These are phyloP conservation scores for Copidosoma aretas DNA, from an alignment of 2,888 invertebrate genomes.

Conservation along the genomic window DNA sequence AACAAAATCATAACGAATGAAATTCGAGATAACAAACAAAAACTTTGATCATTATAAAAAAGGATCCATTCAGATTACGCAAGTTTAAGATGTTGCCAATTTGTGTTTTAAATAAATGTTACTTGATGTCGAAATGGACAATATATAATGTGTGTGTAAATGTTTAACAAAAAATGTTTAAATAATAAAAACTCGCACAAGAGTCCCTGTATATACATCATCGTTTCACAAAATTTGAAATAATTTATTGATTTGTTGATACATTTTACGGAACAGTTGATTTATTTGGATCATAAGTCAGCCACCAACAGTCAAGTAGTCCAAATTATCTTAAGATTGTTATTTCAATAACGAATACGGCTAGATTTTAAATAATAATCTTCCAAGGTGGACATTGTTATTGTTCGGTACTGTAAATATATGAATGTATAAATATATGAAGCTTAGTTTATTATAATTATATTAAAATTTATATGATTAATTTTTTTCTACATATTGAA, in stretches of 20 bases:
- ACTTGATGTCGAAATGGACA: constrained; percentile 37
- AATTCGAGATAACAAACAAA: background rate
- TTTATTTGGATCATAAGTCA: constrained; percentile 5
- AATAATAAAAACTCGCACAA: constrained; percentile 29
- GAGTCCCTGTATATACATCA: constrained; percentile 34
- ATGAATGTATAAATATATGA: background rate
- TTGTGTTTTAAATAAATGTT: constrained; percentile 41
- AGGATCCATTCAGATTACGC: constrained; percentile 19
- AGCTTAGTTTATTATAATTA: no score
- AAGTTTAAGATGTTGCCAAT: constrained; percentile 35
- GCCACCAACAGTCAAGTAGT: background rate
- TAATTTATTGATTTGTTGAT: constrained; percentile 25
- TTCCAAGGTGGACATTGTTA: background rate
- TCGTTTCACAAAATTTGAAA: constrained; percentile 26
- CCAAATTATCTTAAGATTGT: constrained; percentile 10
- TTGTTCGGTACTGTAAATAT: constrained; percentile 32
- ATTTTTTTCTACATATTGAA: no score
- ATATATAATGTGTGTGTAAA: constrained; percentile 39
- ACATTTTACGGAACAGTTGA: constrained; percentile 7
- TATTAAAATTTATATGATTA: no score
- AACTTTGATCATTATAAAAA: constrained; percentile 12
- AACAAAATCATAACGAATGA: constrained; percentile 5
- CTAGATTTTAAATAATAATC: no score
- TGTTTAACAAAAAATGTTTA: constrained; percentile 38
- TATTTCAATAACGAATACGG: no score